phyloP scores from a whole-genome alignment of 2,113 vertebrate species.

The Cacatua alba region DNA sequence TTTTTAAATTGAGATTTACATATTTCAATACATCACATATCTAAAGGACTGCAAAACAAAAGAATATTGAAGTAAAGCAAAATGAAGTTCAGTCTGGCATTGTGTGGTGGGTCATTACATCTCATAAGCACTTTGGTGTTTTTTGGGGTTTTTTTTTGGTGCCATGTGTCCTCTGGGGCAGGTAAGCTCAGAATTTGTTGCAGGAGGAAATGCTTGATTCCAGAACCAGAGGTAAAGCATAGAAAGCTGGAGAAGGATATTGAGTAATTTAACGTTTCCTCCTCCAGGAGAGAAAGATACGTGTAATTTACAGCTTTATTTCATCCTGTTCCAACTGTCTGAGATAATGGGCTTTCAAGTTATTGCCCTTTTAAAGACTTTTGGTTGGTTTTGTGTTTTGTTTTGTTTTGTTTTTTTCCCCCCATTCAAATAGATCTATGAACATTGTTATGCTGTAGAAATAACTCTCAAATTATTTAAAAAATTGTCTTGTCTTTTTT shows the following conservation, averaged over 20 bases:
- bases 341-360: not conserved
- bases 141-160: not conserved
- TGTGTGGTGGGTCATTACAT: accelerated
- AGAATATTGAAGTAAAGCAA: not conserved
- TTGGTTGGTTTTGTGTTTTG: not conserved
- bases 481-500: not conserved
- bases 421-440: not conserved
- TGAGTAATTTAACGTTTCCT: not conserved
- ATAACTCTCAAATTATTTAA: not conserved
- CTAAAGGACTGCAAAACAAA: not conserved
- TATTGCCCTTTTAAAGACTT: not conserved
- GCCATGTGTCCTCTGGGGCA: not conserved
- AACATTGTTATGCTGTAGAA: not conserved
- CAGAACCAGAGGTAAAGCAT: not conserved
- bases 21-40: not conserved
- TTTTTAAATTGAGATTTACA: not conserved
- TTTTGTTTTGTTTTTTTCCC: no score
- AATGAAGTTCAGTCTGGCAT: not conserved
- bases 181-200: not conserved
- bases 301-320: not conserved
- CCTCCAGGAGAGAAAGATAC: not conserved
- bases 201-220: not conserved
- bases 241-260: not conserved
- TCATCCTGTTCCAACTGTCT: not conserved
- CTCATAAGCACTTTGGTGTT: not conserved